A percentile compares a stretch with the other conserved stretches of the same genome.
Evolutionary conservation across 1,140 invertebrate genomes (phyloP).

Genomic region (Battus philenor): DNA sequence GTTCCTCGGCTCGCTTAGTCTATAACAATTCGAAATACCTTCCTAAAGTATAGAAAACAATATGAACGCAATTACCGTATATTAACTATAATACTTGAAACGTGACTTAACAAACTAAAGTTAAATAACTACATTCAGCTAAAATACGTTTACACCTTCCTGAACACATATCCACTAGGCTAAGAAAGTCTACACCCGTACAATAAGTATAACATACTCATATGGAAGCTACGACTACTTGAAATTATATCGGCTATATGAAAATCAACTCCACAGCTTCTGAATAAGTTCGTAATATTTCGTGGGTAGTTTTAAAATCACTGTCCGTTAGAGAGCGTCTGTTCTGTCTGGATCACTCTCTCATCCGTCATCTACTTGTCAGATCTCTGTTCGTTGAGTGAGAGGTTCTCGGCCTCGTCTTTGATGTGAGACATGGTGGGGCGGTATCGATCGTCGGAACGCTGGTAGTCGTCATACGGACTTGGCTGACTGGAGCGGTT

Average conservation of each 20-base stretch:
- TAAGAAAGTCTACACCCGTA: slow-evolving; percentile 68
- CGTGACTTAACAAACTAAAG: slow-evolving; percentile 20
- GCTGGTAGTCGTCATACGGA: slow-evolving; percentile 59
- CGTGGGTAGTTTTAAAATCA: too few species aligned
- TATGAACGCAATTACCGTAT: slow-evolving; percentile 11
- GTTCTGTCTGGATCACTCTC: slow-evolving; percentile 5
- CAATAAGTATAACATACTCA: slow-evolving; percentile 65
- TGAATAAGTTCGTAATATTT: slow-evolving; percentile 21
- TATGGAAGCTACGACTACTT: slow-evolving; percentile 31
- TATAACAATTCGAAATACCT: slow-evolving; percentile 55
- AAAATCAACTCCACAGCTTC: slow-evolving; percentile 28
- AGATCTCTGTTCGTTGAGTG: slow-evolving; percentile 71
- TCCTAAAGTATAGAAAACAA: slow-evolving; percentile 40
- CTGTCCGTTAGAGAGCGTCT: not conserved
- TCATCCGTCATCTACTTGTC: slow-evolving; percentile 48
- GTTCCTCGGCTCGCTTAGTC: slow-evolving; percentile 47
- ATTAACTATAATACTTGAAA: slow-evolving; percentile 69
- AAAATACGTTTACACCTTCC: slow-evolving; percentile 26
- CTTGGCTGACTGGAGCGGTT: slow-evolving; percentile 64
- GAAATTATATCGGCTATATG: slow-evolving; percentile 26
- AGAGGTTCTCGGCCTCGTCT: slow-evolving; percentile 71
- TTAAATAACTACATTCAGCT: slow-evolving; percentile 43
- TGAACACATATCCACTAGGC: slow-evolving; percentile 62
- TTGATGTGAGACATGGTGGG: slow-evolving; percentile 59
- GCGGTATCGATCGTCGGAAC: slow-evolving; percentile 56